Base-by-base conservation (phyloP, 2,888 invertebrate species). In the Latrodectus hesperus region DNA sequence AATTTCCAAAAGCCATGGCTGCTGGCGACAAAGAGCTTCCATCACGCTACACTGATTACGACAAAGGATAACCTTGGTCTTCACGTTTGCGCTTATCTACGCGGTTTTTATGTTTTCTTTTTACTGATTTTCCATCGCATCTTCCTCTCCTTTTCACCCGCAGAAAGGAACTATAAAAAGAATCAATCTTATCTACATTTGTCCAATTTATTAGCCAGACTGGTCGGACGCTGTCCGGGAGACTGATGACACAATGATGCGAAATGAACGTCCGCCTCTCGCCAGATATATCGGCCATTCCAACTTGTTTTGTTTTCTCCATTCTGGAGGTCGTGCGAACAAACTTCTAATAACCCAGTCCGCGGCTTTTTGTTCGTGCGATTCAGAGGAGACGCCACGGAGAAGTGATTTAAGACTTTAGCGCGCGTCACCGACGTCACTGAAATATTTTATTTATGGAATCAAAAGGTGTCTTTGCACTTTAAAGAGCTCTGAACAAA, bases 11-110 rank as follows among this genome's bases (percentile, higher is more conserved):
- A 60, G 10, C 6, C 60, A 60, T 60, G 9, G 12, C 60, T 60
- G 71, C 11, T n/a, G 71, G 51, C n/a, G 51, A 71, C 71, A 71
- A 71, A 71, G 71, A 49, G 14, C n/a, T 51, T 16, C 51, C 71
- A 71, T 71, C 71, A 71, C 71, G 71, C 71, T 49, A 71, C 49
- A n/a, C 14, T 71, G 71, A 71, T 38, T 51, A 51, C 71, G 22
- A 26, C 68, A 22, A 22, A 68, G 68, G 68, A 68, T 26, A 49
- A 71, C 71, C 71, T 71, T 71, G 71, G 51, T 49, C 9, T 17
- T 68, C 17, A 26, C 26, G 68, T 22, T 26, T 8, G 38, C 68
- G 68, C 49, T 51, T 38, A 51, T 51, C 60, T 60, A 60, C 60
- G 5, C n/a, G n/a, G 12, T 60, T 60, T 60, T 60, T 16, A 16